Evolutionary conservation across 2,113 vertebrate species (phyloP), one percentile per base, ranked within the genome.

Genomic region (Brachyhypopomus gauderio): DNA sequence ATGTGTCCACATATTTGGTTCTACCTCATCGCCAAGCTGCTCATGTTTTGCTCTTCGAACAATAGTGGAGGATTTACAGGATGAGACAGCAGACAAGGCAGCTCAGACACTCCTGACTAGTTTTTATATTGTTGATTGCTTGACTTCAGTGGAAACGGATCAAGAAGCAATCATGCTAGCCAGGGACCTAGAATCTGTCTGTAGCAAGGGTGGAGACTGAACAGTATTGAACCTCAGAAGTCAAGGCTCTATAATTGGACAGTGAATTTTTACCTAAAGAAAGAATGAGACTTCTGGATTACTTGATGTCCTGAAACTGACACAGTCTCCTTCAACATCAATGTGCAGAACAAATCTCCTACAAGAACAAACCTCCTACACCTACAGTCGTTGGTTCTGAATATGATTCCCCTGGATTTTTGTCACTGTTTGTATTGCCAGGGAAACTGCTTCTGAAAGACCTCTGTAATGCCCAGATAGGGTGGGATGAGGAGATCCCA

Each of bases 131-230:
- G 70, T 48, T 72, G 38, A 48, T 48, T 72, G 36, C 16, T 72
- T 72, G 56, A 59, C 56, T 59, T 59, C 58, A 55, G 79, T 72
- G 30, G 19, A 45, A 72, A 48, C 38, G 7, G 38, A 72, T 8
- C 20, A 72, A 30, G 52, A 75, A 60, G 34, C 77, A 27, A 45
- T 79, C 38, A 52, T 45, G 2, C 64, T 79, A 34, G 14, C 60
- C 25, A 67, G 25, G 48, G 77, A 72, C 48, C 77, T 79, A 23
- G 25, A 25, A 72, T 19, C 34, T 41, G 25, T 79, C 23, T 79
- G 77, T 72, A 20, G 14, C 12, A 72, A 45, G 7, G 63, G 77
- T 30, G 60, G 77, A 62, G 12, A 25, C 77, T 69, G 77, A 79
- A 25, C 27, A 72, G n/a, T 1, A 72, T 34, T 16, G 77, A 79